A percentile compares a stretch with the other conserved stretches of the same genome.
phyloP scores from a whole-genome alignment of 2,797 vertebrate genomes.

The Spinibarbus caldwelli region DNA sequence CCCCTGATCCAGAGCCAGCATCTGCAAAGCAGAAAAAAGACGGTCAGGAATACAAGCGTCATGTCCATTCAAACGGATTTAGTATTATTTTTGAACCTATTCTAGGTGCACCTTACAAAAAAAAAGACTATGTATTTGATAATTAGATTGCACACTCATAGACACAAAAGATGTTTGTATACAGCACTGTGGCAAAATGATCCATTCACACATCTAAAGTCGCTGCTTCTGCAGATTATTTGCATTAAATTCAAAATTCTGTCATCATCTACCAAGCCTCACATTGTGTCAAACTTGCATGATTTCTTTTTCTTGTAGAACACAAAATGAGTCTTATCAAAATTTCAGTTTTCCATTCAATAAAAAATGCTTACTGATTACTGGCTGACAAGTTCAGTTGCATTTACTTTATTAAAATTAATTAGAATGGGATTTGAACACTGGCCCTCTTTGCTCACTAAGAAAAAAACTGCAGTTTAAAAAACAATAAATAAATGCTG shows the following conservation, averaged over 20 bases:
- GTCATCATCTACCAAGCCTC: not conserved
- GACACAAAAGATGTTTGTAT: not conserved
- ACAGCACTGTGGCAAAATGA: not conserved
- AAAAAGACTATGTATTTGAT: not conserved
- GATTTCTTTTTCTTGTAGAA: not conserved
- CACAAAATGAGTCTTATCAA: not conserved
- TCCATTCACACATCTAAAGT: not conserved
- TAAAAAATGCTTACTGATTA: not conserved
- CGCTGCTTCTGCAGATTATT: not conserved
- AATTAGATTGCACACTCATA: slow-evolving; percentile 7
- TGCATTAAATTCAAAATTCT: not conserved
- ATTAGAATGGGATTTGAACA: not conserved
- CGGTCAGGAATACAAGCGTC: slow-evolving; percentile 10
- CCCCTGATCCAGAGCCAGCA: slow-evolving; percentile 59
- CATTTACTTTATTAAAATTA: not conserved
- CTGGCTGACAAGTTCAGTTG: not conserved
- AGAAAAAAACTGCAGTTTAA: not conserved
- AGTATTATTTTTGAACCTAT: not conserved
- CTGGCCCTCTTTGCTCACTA: not conserved
- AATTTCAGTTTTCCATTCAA: not conserved
- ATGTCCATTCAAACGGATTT: not conserved
- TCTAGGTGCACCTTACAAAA: not conserved
- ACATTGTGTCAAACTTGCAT: not conserved
- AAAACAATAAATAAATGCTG: not conserved
- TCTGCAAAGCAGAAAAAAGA: slow-evolving; percentile 49